Percentiles rank a stretch among this genome's conserved stretches.
Conservation (phyloP, 2,113 vertebrate species). For the Epinephelus fuscoguttatus region DNA sequence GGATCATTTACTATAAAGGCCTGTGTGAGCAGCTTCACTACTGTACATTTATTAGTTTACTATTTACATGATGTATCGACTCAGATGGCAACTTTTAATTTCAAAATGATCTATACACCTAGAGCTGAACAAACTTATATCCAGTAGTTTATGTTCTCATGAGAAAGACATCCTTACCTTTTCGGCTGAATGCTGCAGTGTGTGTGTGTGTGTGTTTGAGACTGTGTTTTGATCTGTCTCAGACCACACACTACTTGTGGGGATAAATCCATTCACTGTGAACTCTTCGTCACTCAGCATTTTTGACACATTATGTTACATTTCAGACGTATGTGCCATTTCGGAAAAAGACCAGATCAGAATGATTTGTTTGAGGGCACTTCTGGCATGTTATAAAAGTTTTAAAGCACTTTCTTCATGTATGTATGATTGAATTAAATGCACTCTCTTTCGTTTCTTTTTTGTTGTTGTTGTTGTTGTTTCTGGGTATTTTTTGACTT, state of each 20-base stretch:
- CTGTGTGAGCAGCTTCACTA: background rate
- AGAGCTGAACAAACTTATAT: background rate
- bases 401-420: background rate
- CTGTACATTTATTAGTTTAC: background rate
- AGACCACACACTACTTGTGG: conserved; percentile 33
- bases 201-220: background rate
- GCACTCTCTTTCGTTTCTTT: background rate
- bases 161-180: conserved; percentile 64
- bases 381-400: background rate
- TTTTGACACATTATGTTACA: conserved; percentile 82
- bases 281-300: conserved; percentile 59
- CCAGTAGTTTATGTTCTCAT: background rate
- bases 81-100: background rate
- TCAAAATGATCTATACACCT: background rate
- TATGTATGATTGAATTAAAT: background rate
- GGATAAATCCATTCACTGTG: conserved; percentile 64
- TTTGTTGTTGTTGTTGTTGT: no score
- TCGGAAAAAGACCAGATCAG: conserved; percentile 56
- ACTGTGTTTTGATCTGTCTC: conserved; percentile 51
- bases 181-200: conserved; percentile 39
- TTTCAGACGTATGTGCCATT: conserved; percentile 79
- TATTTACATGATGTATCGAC: background rate
- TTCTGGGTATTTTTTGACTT: no score
- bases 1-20: background rate
- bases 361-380: conserved; percentile 44